Percentiles rank a stretch among this genome's conserved stretches.
These are phyloP conservation scores for Cheilosia vulpina DNA, from an alignment of 2,888 invertebrate genomes.

Conservation along the genomic window DNA sequence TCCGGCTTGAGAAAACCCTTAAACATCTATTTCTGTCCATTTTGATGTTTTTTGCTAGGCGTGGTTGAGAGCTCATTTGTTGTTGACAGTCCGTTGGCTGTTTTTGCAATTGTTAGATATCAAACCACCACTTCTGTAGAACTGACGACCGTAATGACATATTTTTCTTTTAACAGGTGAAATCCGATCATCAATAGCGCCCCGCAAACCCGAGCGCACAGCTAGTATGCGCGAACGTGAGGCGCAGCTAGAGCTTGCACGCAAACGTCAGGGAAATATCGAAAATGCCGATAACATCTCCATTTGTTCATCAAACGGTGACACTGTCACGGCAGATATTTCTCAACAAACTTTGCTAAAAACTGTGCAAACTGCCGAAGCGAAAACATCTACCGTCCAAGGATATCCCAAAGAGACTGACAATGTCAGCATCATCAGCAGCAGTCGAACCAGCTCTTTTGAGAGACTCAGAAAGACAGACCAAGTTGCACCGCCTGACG, in stretches of 20 bases:
- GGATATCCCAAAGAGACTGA: slow-evolving; percentile 59
- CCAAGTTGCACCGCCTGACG: slow-evolving; percentile 60
- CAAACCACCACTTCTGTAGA: too few relatives aligned
- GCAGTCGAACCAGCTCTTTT: slow-evolving; percentile 81
- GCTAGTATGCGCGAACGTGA: slow-evolving; percentile 93
- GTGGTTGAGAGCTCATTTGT: too few relatives aligned
- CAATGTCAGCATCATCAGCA: slow-evolving; percentile 48
- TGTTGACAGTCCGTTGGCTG: too few relatives aligned
- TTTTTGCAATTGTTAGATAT: too few relatives aligned
- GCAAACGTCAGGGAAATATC: slow-evolving; percentile 80
- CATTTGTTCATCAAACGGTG: slow-evolving; percentile 84
- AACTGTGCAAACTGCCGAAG: slow-evolving; percentile 33
- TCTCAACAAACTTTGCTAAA: slow-evolving; percentile 43
- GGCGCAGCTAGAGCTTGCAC: slow-evolving; percentile 86
- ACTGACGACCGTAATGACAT: background rate
- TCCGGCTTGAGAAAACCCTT: too few relatives aligned
- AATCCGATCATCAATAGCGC: slow-evolving; percentile 91
- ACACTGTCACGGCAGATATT: slow-evolving; percentile 80
- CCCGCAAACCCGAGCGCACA: slow-evolving; percentile 93
- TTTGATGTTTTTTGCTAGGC: too few relatives aligned
- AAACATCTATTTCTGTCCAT: too few relatives aligned
- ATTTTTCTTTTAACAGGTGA: slow-evolving; percentile 86
- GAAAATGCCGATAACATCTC: slow-evolving; percentile 83
- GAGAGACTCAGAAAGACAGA: slow-evolving; percentile 80
- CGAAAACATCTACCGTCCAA: slow-evolving; percentile 51